These are phyloP conservation scores for Anagyrus pseudococci DNA, from an alignment of 2,888 invertebrate species.

Conservation along the genomic window DNA sequence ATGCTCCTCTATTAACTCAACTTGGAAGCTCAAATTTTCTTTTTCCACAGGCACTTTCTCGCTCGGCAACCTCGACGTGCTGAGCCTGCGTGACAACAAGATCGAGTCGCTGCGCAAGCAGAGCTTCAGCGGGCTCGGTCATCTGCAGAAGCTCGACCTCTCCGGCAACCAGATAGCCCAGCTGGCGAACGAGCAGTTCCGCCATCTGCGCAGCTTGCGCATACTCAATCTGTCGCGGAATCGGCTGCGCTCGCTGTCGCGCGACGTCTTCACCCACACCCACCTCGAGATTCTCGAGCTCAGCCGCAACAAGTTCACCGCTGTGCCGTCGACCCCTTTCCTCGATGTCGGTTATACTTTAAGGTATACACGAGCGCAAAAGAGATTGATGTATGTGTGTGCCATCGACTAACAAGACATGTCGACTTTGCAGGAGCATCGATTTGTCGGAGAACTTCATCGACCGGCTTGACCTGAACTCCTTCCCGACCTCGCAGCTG, in stretches of 20 bases:
- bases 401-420: too few relatives aligned
- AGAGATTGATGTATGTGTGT: too few relatives aligned
- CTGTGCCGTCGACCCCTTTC: conserved; percentile 81
- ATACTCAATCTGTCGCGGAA: conserved; percentile 78
- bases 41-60: conserved; percentile 72
- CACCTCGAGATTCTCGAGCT: conserved; percentile 82
- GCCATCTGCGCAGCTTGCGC: conserved; percentile 75
- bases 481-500: conserved; percentile 83
- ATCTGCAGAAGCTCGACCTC: conserved; percentile 80
- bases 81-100: conserved; percentile 78
- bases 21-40: too few relatives aligned
- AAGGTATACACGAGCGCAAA: conserved; percentile 61
- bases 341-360: conserved; percentile 81
- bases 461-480: conserved; percentile 86
- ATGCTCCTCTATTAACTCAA: too few relatives aligned
- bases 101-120: conserved; percentile 75
- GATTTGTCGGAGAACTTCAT: conserved; percentile 81
- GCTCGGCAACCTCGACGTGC: conserved; percentile 68
- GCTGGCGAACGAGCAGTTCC: conserved; percentile 81
- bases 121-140: conserved; percentile 80
- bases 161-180: conserved; percentile 79
- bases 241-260: conserved; percentile 74
- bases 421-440: conserved; percentile 28
- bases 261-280: conserved; percentile 81
- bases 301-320: conserved; percentile 77